Evolutionary conservation across 2,888 invertebrate genomes (phyloP).

Genomic region (Stenoptilia bipunctidactyla): DNA sequence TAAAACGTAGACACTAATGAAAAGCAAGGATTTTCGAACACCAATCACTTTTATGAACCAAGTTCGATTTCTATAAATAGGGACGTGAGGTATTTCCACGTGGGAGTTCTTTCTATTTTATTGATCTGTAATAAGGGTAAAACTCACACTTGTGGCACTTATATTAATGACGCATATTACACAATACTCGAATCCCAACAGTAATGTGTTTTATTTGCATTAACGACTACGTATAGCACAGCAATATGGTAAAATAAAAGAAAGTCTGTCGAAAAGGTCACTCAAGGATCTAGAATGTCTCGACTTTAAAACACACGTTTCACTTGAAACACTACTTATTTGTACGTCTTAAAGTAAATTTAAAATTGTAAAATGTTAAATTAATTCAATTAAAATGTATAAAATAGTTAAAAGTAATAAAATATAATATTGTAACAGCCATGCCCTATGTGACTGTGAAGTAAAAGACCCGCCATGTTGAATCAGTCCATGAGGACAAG

Average conservation of each 20-base stretch:
- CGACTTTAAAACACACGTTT: constrained; percentile 40
- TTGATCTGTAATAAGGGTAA: constrained; percentile 46
- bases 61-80: constrained; percentile 64
- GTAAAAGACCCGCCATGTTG: constrained; percentile 60
- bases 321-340: constrained; percentile 48
- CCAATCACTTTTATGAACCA: constrained; percentile 48
- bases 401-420: constrained; percentile 38
- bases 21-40: neutral
- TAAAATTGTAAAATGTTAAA: constrained; percentile 34
- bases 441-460: constrained; percentile 54
- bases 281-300: constrained; percentile 59
- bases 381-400: constrained; percentile 28
- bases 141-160: constrained; percentile 44
- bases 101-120: constrained; percentile 45
- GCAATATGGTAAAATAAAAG: constrained; percentile 55
- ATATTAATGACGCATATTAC: constrained; percentile 43
- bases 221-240: constrained; percentile 26
- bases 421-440: constrained; percentile 35
- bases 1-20: neutral
- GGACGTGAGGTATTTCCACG: constrained; percentile 66
- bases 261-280: constrained; percentile 63
- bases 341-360: constrained; percentile 38
- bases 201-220: constrained; percentile 24
- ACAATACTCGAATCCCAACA: constrained; percentile 36
- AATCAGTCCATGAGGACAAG: constrained; percentile 51